Evolutionary conservation across 2,888 invertebrate genomes (phyloP).

Genomic region (Rotaria socialis): DNA sequence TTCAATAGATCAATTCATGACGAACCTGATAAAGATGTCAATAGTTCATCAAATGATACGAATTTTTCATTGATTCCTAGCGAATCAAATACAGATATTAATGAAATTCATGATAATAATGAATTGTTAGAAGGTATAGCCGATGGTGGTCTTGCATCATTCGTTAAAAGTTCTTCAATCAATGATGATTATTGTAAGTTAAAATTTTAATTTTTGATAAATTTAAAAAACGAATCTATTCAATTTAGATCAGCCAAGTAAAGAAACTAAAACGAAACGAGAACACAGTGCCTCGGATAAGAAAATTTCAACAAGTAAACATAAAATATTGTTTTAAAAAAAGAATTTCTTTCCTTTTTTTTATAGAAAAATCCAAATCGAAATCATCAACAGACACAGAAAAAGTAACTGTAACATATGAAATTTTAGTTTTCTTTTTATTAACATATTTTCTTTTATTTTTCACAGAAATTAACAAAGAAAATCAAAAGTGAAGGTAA

Average conservation of each 20-base stretch:
- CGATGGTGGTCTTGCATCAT: neutral
- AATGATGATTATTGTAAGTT: neutral
- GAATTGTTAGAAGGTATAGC: neutral
- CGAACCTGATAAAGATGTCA: neutral
- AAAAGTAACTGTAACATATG: neutral
- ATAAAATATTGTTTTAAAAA: too few relatives aligned
- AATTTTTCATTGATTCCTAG: neutral
- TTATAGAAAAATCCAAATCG: neutral
- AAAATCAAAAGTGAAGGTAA: neutral
- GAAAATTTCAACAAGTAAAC: neutral
- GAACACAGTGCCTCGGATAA: neutral
- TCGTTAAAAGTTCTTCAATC: neutral
- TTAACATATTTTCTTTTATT: neutral
- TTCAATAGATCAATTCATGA: neutral
- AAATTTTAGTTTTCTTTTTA: neutral
- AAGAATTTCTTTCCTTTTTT: neutral
- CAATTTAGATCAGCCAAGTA: neutral
- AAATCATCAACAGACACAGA: neutral
- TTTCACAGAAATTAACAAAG: neutral
- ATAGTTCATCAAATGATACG: neutral
- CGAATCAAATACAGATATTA: neutral
- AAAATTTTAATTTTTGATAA: neutral
- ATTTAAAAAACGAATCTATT: neutral
- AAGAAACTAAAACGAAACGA: neutral
- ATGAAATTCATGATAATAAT: conserved; percentile 9